These are phyloP conservation scores for Spea hammondii DNA, from an alignment of 2,797 vertebrate species.

Conservation along the genomic window DNA sequence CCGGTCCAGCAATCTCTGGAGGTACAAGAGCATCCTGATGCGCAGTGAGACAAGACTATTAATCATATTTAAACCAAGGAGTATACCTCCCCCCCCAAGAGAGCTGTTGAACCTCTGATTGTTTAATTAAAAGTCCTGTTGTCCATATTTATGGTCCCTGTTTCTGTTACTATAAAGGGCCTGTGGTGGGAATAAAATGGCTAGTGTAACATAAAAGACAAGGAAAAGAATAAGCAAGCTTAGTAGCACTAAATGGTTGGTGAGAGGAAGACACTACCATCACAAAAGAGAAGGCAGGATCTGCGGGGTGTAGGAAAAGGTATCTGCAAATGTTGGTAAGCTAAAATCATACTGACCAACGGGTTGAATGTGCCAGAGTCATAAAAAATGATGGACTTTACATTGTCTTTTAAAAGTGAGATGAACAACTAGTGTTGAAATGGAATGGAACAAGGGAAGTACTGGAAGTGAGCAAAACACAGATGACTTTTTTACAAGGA, in stretches of 20 bases:
- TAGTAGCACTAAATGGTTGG: background rate
- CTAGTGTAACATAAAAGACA: too few species aligned
- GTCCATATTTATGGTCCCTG: slow-evolving; percentile 93
- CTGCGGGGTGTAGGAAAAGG: too few species aligned
- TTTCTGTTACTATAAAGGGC: slow-evolving; percentile 94
- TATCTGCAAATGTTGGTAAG: too few species aligned
- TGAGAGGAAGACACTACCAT: slow-evolving; percentile 64
- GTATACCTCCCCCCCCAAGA: slow-evolving; percentile 77
- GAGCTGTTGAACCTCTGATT: slow-evolving; percentile 94
- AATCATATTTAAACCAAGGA: slow-evolving; percentile 99
- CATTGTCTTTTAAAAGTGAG: too few species aligned
- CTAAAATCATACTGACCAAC: too few species aligned
- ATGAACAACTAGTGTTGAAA: too few species aligned
- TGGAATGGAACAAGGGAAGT: too few species aligned
- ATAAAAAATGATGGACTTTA: too few species aligned
- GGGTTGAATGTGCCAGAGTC: too few species aligned
- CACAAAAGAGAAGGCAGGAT: slow-evolving; percentile 61
- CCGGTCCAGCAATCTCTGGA: slow-evolving; percentile 4
- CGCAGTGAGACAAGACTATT: slow-evolving; percentile 71
- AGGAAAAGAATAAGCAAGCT: too few species aligned
- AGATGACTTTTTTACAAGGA: too few species aligned
- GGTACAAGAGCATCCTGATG: slow-evolving; percentile 27
- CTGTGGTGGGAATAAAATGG: slow-evolving; percentile 66
- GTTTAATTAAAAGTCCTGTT: slow-evolving; percentile 99
- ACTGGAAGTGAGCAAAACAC: too few species aligned